Evolutionary conservation across 92 coral and sea anemone species (phyloP), one percentile per base, ranked within the genome.

Genomic region (Porites divaricata): DNA sequence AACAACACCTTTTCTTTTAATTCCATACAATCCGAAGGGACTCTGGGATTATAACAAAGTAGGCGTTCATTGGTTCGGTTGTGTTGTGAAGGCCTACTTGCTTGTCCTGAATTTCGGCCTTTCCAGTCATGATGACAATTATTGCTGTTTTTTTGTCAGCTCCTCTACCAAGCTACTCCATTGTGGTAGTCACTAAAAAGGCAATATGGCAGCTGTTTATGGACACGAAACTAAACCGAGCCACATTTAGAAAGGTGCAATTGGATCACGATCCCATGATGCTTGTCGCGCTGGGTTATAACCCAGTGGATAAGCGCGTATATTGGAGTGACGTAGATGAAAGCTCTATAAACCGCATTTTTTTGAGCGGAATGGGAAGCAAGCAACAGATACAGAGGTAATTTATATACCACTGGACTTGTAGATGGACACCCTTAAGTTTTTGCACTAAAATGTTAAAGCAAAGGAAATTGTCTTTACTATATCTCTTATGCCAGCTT

Each of bases 301-400:
- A 96, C 81, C 88, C 95, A 41, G 79, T 83, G 41, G 98, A 94
- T 58, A 92, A 94, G 74, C 89, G 89, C 9, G 53, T 96, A n/a
- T 96, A 96, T 75, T 96, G 98, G 98, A 91, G 92, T 49, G 98
- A 96, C 64, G 92, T 90, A 11, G 9, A 19, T 0, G 92, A 35
- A 16, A 83, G 65, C 70, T 88, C 26, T n/a, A 92, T 96, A 76
- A 80, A 86, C 15, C 95, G 98, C n/a, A 91, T 95, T n/a, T 85
- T 78, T 21, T 72, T 94, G 80, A 91, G 77, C 21, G 98, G 98
- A 13, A 62, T 50, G 17, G 85, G 85, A 63, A 89, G 91, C 63
- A 92, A 88, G 74, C 84, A 92, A 53, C 82, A 76, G 17, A 74
- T 96, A 53, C 28, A 81, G 9, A 84, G 79, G 99, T 96, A 84